Percentiles rank a stretch among this genome's conserved stretches.
phyloP scores from a whole-genome alignment of 2,113 vertebrate species.

The Oncorhynchus kisutch region DNA sequence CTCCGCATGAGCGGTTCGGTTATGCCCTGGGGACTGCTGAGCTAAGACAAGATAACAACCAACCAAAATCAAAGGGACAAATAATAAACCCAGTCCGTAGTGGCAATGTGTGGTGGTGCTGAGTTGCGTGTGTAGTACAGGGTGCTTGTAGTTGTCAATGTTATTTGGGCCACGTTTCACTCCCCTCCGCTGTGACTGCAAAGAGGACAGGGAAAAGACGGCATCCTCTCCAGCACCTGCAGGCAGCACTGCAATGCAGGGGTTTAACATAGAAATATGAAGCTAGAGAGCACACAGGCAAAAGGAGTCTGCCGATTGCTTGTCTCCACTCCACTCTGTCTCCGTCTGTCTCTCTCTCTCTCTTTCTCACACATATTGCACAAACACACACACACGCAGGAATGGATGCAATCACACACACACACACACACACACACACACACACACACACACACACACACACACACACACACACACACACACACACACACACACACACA shows the following conservation, averaged over 20 bases:
- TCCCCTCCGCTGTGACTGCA: slow-evolving; percentile 44
- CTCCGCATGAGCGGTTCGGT: background rate
- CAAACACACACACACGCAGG: slow-evolving; percentile 7
- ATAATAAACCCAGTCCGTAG: background rate
- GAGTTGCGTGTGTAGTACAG: background rate
- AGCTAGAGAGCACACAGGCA: slow-evolving; percentile 25
- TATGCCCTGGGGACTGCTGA: background rate
- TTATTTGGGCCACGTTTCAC: slow-evolving; percentile 34
- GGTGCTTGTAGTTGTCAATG: background rate
- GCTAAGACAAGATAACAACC: background rate
- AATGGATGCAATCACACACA: background rate
- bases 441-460: slow-evolving; percentile 9
- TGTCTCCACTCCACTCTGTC: background rate
- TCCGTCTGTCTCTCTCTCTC: background rate
- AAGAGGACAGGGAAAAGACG: slow-evolving; percentile 41
- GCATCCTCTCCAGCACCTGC: slow-evolving; percentile 57
- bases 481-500: background rate
- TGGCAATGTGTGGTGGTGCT: background rate
- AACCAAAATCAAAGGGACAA: background rate
- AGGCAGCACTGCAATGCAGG: slow-evolving; percentile 74
- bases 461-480: slow-evolving; percentile 5
- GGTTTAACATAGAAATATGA: slow-evolving; percentile 55
- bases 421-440: slow-evolving; percentile 9
- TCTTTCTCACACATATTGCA: background rate
- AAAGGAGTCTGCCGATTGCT: slow-evolving; percentile 10